Evolutionary conservation across 2,888 invertebrate genomes (phyloP).

Genomic region (Chaetogeoica ovagalla): DNA sequence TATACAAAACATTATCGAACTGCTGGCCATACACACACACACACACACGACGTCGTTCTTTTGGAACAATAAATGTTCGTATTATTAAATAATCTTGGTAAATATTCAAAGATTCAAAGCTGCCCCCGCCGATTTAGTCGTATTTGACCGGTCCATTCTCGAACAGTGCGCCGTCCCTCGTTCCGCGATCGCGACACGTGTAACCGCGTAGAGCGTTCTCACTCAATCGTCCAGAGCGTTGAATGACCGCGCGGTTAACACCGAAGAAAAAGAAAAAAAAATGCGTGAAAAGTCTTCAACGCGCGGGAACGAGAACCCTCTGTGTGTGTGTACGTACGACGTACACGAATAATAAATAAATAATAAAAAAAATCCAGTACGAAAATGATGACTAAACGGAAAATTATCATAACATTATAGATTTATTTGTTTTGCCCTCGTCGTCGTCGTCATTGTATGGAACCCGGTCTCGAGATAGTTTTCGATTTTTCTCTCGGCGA

Average conservation of each 20-base stretch:
- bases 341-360: not conserved
- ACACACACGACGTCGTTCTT: too few relatives aligned
- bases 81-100: too few relatives aligned
- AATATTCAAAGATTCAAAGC: too few relatives aligned
- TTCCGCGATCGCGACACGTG: too few relatives aligned
- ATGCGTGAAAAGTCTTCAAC: not conserved
- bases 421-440: conserved; percentile 52
- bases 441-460: conserved; percentile 10
- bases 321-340: not conserved
- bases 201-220: too few relatives aligned
- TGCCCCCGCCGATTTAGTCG: too few relatives aligned
- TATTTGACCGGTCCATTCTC: too few relatives aligned
- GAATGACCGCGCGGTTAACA: not conserved
- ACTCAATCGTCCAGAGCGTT: too few relatives aligned
- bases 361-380: conserved; percentile 30
- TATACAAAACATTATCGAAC: too few relatives aligned
- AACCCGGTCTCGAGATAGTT: conserved; percentile 18
- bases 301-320: not conserved
- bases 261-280: not conserved
- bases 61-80: too few relatives aligned
- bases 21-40: too few relatives aligned
- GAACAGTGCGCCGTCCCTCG: too few relatives aligned
- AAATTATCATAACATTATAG: conserved; percentile 52
- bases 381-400: conserved; percentile 50
- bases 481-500: conserved; percentile 15